These are phyloP conservation scores for Nettapus auritus DNA, from an alignment of 2,113 vertebrate species.

Conservation along the genomic window DNA sequence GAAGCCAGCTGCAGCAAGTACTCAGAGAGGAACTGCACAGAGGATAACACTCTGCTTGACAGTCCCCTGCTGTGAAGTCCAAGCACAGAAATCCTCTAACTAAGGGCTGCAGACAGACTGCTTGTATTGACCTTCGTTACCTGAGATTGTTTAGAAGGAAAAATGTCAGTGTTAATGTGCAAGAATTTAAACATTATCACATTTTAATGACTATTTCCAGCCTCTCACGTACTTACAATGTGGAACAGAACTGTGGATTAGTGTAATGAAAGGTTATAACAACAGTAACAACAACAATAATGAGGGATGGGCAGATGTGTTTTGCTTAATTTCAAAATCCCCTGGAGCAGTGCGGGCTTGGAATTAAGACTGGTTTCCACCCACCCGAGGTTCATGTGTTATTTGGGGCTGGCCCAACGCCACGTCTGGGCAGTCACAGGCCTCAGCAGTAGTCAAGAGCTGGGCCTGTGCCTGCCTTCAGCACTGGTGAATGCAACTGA, in stretches of 20 bases:
- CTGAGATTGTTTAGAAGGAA: slow-evolving; percentile 78
- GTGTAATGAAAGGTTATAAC: slow-evolving; percentile 71
- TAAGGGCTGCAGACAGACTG: slow-evolving; percentile 70
- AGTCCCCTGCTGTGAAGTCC: slow-evolving; percentile 76
- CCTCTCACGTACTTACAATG: slow-evolving; percentile 39
- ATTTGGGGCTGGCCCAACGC: neutral
- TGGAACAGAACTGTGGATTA: slow-evolving; percentile 62
- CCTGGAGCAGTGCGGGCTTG: slow-evolving; percentile 3
- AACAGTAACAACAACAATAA: slow-evolving; percentile 61
- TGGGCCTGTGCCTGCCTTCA: neutral
- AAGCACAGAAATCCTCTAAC: slow-evolving; percentile 61
- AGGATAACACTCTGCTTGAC: slow-evolving; percentile 65
- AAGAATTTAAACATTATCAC: slow-evolving; percentile 75
- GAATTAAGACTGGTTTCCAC: neutral
- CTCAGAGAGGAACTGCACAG: slow-evolving; percentile 64
- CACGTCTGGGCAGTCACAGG: neutral
- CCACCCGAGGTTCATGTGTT: neutral
- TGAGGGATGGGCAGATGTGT: slow-evolving; percentile 50
- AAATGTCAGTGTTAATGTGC: slow-evolving; percentile 78
- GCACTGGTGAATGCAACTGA: accelerated
- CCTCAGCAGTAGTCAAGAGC: neutral
- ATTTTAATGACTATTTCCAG: slow-evolving; percentile 72
- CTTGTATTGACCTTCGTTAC: slow-evolving; percentile 80
- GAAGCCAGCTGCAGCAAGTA: slow-evolving; percentile 78
- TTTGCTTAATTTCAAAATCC: slow-evolving; percentile 40